phyloP scores from a whole-genome alignment of 2,113 vertebrate species.

The Pteronura brasiliensis region DNA sequence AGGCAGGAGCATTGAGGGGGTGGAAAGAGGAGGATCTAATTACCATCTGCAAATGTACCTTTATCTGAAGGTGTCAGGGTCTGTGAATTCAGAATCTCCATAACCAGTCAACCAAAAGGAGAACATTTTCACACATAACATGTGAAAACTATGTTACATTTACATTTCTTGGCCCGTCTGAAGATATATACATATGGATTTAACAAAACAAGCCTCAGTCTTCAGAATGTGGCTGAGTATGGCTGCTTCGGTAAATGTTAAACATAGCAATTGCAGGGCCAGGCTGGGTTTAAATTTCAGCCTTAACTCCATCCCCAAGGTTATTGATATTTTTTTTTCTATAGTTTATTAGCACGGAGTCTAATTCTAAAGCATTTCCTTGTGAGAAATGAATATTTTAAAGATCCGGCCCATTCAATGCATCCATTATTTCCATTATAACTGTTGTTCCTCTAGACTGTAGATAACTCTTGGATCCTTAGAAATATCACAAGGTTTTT shows the following conservation, averaged over 20 bases:
- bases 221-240: neutral
- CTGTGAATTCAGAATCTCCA: neutral
- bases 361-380: conserved; percentile 37
- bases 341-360: neutral
- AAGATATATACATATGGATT: neutral
- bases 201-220: conserved; percentile 9
- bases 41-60: neutral
- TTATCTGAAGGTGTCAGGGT: neutral
- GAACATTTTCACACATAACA: conserved; percentile 32
- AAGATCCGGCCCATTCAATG: neutral
- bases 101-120: conserved; percentile 16
- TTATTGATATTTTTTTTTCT: conserved; percentile 27
- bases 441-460: neutral
- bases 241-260: neutral
- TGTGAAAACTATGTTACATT: conserved; percentile 37
- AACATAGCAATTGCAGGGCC: neutral
- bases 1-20: accelerated
- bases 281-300: conserved; percentile 8
- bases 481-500: conserved; percentile 23
- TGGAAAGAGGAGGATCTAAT: neutral
- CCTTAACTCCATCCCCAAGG: neutral
- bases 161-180: conserved; percentile 33
- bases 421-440: conserved; percentile 29
- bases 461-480: neutral
- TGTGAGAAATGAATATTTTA: conserved; percentile 36